Base-by-base conservation (phyloP, 2,797 vertebrate genomes). In the Pseudomugil tenellus region DNA sequence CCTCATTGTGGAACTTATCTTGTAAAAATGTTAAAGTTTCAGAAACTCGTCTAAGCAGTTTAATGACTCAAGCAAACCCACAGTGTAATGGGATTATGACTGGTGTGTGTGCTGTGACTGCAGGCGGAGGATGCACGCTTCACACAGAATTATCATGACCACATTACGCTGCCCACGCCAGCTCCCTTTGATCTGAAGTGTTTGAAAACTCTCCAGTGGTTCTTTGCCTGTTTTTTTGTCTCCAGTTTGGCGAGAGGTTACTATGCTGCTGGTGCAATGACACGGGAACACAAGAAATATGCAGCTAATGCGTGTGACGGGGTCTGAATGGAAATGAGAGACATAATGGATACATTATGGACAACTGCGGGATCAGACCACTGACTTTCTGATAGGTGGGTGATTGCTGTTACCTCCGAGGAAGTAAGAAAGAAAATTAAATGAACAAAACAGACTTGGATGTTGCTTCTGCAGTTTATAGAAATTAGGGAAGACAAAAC, bases 121-220 rank as follows among this genome's bases (percentile, higher is more conserved):
- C 74, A 52, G 49, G 66, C 58, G 21, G 77, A 77, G 63, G 74
- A 83, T 79, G 73, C 80, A 49, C 80, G 80, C 72, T 82, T 83
- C 74, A 84, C 72, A 77, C 79, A 65, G 81, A 84, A 89, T 91
- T 87, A 89, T 39, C 69, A 57, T 79, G 77, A 84, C 58, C 8
- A 29, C 80, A 46, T 16, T 58, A 49, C 49, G 17, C 57, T 25
- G 60, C 84, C 87, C 83, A 90, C 76, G 76, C 77, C 70, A 62
- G 6, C 34, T 32, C 59, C 19, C 83, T 87, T 84, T 87, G 70
- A 89, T 86, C 77, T 70, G 37, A 28, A 65, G 37, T 17, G 72
- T 82, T 71, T 87, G 74, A 89, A 87, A 62, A 4, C 52, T 19
- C 56, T 82, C 80, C 85, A 84, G 77, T 35, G 34, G 43, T 19